Conservation (phyloP, 2,888 invertebrate genomes). For the Troides helena region DNA sequence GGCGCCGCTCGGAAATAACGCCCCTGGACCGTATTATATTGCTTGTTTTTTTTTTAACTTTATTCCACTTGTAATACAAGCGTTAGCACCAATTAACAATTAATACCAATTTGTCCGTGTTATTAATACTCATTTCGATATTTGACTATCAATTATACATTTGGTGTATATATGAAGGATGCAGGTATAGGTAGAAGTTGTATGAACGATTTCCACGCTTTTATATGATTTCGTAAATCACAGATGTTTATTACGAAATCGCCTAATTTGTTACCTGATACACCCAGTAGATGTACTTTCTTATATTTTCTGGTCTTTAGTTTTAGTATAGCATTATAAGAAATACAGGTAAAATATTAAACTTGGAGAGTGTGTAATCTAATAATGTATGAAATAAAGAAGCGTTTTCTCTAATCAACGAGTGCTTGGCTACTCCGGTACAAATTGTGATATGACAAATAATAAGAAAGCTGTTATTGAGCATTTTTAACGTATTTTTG, state of each 20-base stretch:
- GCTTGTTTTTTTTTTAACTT: conserved; percentile 20
- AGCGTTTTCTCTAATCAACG: background rate
- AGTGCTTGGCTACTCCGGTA: background rate
- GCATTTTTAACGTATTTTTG: background rate
- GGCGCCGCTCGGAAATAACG: conserved; percentile 26
- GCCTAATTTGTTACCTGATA: too few relatives aligned
- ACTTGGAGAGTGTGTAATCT: background rate
- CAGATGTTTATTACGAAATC: too few relatives aligned
- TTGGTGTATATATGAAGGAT: too few relatives aligned
- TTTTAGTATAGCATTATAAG: too few relatives aligned
- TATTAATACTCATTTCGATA: background rate
- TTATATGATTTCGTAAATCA: too few relatives aligned
- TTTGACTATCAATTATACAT: background rate
- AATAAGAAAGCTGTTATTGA: background rate
- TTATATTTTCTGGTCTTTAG: too few relatives aligned
- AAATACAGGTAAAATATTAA: too few relatives aligned
- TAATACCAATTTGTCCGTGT: background rate
- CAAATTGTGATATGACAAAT: background rate
- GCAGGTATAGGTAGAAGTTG: too few relatives aligned
- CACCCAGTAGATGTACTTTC: too few relatives aligned
- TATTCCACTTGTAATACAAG: conserved; percentile 8
- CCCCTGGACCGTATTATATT: conserved; percentile 27
- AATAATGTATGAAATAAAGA: background rate
- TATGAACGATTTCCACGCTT: too few relatives aligned
- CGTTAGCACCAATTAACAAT: background rate